These are phyloP conservation scores for Ophion slaviceki DNA, from an alignment of 2,888 invertebrate genomes.

Conservation along the genomic window DNA sequence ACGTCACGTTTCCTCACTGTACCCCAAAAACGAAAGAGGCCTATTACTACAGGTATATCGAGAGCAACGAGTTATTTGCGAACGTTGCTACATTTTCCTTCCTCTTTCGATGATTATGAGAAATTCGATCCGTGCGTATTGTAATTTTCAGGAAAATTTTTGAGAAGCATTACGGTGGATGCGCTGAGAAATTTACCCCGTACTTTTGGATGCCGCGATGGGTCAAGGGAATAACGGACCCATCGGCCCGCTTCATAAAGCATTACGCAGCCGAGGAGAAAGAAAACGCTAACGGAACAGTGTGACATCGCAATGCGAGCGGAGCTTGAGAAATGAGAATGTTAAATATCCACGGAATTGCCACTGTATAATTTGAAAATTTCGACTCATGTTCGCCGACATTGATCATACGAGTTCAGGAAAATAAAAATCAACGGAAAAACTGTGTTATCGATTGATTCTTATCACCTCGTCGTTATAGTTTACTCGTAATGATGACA, in stretches of 20 bases:
- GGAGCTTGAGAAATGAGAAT: background rate
- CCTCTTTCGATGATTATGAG: constrained; percentile 1
- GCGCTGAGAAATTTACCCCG: constrained; percentile 87
- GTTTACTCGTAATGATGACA: background rate
- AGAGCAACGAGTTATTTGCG: constrained; percentile 15
- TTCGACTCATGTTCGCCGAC: background rate
- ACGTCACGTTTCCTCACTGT: constrained; percentile 87
- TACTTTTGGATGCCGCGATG: constrained; percentile 93
- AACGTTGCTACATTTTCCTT: constrained; percentile 20
- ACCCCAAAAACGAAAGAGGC: constrained; percentile 92
- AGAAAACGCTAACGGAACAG: constrained; percentile 35
- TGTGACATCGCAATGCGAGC: background rate
- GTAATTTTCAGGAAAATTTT: constrained; percentile 85
- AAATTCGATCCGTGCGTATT: background rate
- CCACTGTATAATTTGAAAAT: background rate
- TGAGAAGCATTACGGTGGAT: constrained; percentile 87
- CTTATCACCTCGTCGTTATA: too few species aligned
- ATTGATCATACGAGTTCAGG: background rate
- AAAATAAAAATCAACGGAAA: constrained; percentile 8
- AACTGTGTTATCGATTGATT: background rate
- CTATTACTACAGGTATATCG: constrained; percentile 87
- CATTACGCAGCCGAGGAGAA: constrained; percentile 87
- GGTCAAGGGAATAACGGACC: constrained; percentile 88
- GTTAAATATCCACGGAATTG: background rate
- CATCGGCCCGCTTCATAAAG: constrained; percentile 90